Base-by-base conservation (phyloP, 2,888 invertebrate species). In the Tinea semifulvella region DNA sequence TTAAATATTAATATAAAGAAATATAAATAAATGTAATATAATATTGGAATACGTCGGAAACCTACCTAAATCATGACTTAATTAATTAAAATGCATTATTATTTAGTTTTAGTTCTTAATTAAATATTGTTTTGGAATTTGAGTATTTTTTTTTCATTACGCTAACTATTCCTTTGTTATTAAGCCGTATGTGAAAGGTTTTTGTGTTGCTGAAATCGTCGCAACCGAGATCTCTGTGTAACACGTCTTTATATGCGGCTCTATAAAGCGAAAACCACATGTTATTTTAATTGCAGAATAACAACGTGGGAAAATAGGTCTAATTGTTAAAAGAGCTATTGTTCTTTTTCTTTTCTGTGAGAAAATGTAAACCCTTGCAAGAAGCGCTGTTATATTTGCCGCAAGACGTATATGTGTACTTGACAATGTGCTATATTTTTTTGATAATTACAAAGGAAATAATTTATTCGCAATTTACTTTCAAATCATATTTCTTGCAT, bases 251-350 rank as follows among this genome's bases (percentile, higher is more conserved):
- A 27, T 19, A 31, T 35, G 46, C 46, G 43, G 46, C 17, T 40
- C 27, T 27, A 36, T 25, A 46, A 46, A 46, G 43, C 45, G 46
- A 46, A 48, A 48, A 53, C 55, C 52, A 57, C 60, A 57, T 53
- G 61, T 64, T 64, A 57, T 55, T 60, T 57, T 68, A 68, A 69
- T 72, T 69, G 60, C 54, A 53, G 44, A 44, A 47, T 44, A 44
- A 27, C 38, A 31, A 46, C 60, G 68, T 72, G 71, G 57, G 70
- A 70, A 64, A 48, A 46, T 28, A 46, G 48, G 40, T 43, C 56
- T 67, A 63, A 69, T 68, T 68, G 67, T 60, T 64, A 61, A 53
- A 64, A 67, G 54, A 49, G 44, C 45, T 17, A 43, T 49, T 49
- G 48, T 49, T 45, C 43, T 36, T 25, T 38, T 17, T 43, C 45